phyloP scores from a whole-genome alignment of 2,888 invertebrate species.

The Troides aeacus region DNA sequence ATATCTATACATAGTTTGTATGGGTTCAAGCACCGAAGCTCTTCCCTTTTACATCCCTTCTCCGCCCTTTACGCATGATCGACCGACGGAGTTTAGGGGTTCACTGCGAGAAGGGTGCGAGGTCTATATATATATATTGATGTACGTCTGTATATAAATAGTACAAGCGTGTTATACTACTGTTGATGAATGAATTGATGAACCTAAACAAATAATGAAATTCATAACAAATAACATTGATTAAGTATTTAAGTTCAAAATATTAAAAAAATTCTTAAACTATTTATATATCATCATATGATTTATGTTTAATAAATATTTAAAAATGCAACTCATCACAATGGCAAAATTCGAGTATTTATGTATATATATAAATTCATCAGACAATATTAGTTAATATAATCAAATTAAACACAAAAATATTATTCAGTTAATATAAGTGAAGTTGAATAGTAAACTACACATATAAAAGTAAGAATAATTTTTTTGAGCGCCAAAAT shows the following conservation, averaged over 20 bases:
- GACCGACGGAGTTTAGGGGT: slow-evolving; percentile 78
- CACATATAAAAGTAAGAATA: not conserved
- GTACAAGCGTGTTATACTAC: slow-evolving; percentile 17
- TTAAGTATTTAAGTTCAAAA: too few species aligned
- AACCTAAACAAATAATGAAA: slow-evolving; percentile 1
- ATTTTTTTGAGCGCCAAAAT: slow-evolving; percentile 3
- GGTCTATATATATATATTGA: slow-evolving; percentile 33
- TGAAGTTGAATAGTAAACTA: too few species aligned
- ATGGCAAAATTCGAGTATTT: too few species aligned
- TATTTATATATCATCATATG: too few species aligned
- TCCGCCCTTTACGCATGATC: slow-evolving; percentile 80
- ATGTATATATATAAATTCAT: too few species aligned
- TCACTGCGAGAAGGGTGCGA: slow-evolving; percentile 68
- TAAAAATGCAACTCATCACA: too few species aligned
- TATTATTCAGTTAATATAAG: not conserved
- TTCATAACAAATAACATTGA: not conserved
- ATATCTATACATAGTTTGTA: slow-evolving; percentile 47
- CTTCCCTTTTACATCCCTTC: slow-evolving; percentile 79
- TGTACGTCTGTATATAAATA: slow-evolving; percentile 22
- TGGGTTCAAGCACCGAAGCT: slow-evolving; percentile 74
- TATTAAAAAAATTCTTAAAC: too few species aligned
- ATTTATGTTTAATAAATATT: too few species aligned
- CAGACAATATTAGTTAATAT: too few species aligned
- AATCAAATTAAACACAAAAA: not conserved
- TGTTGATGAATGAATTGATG: slow-evolving; percentile 22